Evolutionary conservation across 2,797 vertebrate genomes (phyloP), one percentile per base, ranked within the genome.

Genomic region (Sebastes vulpes): DNA sequence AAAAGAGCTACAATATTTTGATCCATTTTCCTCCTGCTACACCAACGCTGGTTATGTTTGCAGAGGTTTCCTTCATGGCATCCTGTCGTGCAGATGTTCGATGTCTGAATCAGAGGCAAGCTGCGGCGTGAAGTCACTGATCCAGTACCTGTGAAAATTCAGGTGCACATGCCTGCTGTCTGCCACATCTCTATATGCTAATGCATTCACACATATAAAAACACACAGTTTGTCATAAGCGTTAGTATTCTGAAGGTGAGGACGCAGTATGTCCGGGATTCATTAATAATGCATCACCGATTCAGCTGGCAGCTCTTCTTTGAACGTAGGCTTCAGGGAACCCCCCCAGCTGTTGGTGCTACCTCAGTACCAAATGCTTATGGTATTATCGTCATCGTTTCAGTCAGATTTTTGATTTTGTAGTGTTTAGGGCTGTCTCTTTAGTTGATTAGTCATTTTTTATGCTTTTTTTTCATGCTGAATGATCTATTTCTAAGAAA

Each of bases 251-350:
- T 68, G 83, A 76, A 82, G 77, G 61, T 81, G 79, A 86, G 69
- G 18, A 71, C 67, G 7, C 70, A 72, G 69, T 76, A 53, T 79
- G 81, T 81, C 64, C 61, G 23, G 65, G 65, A 72, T 70, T 58
- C 76, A 89, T 91, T 90, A 90, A 91, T 90, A 90, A 94, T 92
- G 46, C 74, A 91, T 79, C 61, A 23, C 4, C 0, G 50, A 32
- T 79, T 82, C 25, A 73, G 58, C 77, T 71, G 81, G 61, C 50
- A 84, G 35, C 66, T 50, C 72, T 20, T 54, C 65, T 79, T 65
- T 72, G 77, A 89, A 77, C 10, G 16, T 60, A 54, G 72, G 76
- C 75, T 65, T 79, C 53, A 85, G 88, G 90, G 75, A 82, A 84
- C 61, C 75, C 77, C 70, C 73, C n/a, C 66, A 78, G 59, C 56